Percentiles rank a stretch among this genome's conserved stretches.
These are phyloP conservation scores for Sitobion miscanthi DNA, from an alignment of 1,140 invertebrate genomes.

Conservation along the genomic window DNA sequence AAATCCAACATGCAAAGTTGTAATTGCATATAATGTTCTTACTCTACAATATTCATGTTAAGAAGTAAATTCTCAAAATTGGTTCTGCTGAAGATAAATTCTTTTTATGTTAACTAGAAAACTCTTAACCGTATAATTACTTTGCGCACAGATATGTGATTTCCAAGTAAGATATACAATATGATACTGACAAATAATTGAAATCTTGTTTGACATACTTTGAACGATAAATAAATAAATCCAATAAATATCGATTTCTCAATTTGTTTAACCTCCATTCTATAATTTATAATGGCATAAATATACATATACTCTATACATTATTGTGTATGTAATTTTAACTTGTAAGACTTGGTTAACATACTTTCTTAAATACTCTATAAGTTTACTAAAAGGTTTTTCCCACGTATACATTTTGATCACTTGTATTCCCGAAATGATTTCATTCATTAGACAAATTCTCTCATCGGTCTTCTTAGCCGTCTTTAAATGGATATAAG, in stretches of 20 bases:
- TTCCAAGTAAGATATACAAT: background rate
- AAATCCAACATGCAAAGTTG: too few species aligned
- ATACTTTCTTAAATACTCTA: slow-evolving; percentile 67
- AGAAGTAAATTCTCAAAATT: background rate
- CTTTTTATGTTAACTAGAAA: too few species aligned
- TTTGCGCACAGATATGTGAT: background rate
- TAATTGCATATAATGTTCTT: too few species aligned
- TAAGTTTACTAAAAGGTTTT: slow-evolving; percentile 74
- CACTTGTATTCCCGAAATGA: slow-evolving; percentile 85
- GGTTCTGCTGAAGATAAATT: too few species aligned
- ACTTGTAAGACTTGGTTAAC: slow-evolving; percentile 61
- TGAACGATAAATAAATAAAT: background rate
- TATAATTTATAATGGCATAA: slow-evolving; percentile 57
- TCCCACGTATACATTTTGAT: slow-evolving; percentile 95
- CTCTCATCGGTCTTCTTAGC: slow-evolving; percentile 81
- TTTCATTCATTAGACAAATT: slow-evolving; percentile 87
- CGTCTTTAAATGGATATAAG: slow-evolving; percentile 70
- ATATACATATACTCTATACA: too few species aligned
- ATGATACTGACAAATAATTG: background rate
- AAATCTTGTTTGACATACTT: background rate
- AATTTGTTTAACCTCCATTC: slow-evolving; percentile 61
- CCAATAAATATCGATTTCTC: background rate
- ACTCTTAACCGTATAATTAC: background rate
- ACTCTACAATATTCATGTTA: background rate
- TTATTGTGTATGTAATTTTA: slow-evolving; percentile 61